These are phyloP conservation scores for Todiramphus chloris DNA, from an alignment of 2,113 vertebrate genomes.

Conservation along the genomic window DNA sequence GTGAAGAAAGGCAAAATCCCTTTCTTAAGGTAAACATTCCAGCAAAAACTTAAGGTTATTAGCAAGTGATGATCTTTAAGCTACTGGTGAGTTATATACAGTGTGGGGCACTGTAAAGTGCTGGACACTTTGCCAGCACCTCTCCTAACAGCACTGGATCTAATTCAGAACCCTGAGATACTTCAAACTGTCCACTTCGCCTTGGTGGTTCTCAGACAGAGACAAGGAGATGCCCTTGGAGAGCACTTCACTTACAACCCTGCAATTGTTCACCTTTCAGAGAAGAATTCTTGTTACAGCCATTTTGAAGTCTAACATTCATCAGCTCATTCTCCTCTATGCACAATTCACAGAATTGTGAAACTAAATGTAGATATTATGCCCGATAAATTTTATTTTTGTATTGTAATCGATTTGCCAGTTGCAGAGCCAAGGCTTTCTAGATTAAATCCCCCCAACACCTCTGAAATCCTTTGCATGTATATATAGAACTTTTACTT, in stretches of 20 bases:
- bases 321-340: neutral
- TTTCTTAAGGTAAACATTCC: neutral
- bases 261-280: neutral
- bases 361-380: neutral
- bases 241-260: neutral
- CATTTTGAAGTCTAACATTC: neutral
- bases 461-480: neutral
- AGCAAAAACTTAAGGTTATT: neutral
- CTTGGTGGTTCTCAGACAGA: neutral
- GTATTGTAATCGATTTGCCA: neutral
- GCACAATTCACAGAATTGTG: neutral
- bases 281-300: neutral
- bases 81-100: neutral
- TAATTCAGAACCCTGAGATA: fast-evolving
- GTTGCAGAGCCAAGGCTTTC: neutral
- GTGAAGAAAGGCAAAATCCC: neutral
- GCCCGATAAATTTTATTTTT: neutral
- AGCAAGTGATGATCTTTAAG: neutral
- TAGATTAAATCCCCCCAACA: neutral
- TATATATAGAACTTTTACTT: neutral
- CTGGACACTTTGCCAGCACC: neutral
- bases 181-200: neutral
- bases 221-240: neutral
- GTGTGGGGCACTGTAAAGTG: neutral
- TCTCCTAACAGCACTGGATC: neutral